Conservation (phyloP, 2,797 vertebrate species). For the Phalanger gymnotis region DNA sequence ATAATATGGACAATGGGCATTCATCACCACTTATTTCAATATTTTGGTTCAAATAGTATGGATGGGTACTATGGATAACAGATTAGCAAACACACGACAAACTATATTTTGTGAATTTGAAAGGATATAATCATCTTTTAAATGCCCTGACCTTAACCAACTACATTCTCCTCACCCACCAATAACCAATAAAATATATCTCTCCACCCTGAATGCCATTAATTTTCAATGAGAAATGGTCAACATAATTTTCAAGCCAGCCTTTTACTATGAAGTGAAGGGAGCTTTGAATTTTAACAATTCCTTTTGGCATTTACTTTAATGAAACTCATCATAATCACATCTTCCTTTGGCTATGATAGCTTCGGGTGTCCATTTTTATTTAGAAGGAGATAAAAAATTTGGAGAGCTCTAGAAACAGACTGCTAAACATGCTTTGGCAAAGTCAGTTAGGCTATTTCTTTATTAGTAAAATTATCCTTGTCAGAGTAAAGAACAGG, state of each 20-base stretch:
- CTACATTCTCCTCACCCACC: background rate
- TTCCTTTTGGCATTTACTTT: background rate
- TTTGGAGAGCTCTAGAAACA: background rate
- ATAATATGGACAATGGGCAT: background rate
- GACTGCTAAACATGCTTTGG: conserved; percentile 4
- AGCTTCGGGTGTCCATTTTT: background rate
- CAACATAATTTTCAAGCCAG: background rate
- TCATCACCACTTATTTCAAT: background rate
- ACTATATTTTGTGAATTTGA: background rate
- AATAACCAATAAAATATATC: background rate
- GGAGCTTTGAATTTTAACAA: conserved; percentile 7
- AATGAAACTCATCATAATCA: background rate
- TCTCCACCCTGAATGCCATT: background rate
- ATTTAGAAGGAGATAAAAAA: conserved; percentile 18
- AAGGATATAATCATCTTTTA: background rate
- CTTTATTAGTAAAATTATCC: conserved; percentile 33
- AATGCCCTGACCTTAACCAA: background rate
- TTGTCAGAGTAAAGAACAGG: conserved; percentile 16
- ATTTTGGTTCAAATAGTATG: background rate
- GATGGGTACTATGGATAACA: background rate
- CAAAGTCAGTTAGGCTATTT: conserved; percentile 17
- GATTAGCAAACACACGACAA: background rate
- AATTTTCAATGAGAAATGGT: background rate
- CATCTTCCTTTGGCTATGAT: background rate
- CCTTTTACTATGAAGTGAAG: background rate